phyloP scores from a whole-genome alignment of 1,140 invertebrate genomes.

The Zaprionus inermis region DNA sequence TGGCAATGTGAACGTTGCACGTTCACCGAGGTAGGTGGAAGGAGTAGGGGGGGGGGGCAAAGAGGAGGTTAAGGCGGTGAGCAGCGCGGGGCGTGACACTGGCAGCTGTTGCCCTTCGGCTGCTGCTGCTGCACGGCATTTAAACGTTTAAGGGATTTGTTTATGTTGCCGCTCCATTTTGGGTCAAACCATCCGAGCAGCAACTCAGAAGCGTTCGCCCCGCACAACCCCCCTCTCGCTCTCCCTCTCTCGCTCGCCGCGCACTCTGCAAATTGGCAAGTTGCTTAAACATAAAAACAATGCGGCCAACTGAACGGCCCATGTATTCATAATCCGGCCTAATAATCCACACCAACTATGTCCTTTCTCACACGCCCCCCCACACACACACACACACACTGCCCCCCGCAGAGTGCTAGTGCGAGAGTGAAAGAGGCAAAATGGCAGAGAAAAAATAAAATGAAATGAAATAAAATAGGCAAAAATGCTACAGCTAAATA shows the following conservation, averaged over 20 bases:
- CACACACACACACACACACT: neutral
- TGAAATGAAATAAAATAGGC: constrained; percentile 51
- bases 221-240: neutral
- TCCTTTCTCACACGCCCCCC: constrained; percentile 8
- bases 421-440: neutral
- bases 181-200: constrained; percentile 37
- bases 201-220: neutral
- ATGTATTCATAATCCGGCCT: constrained; percentile 80
- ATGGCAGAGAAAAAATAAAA: constrained; percentile 30
- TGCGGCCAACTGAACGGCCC: constrained; percentile 71
- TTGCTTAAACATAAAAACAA: constrained; percentile 76
- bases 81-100: constrained; percentile 36
- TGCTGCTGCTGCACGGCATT: constrained; percentile 60
- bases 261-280: constrained; percentile 64
- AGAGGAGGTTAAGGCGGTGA: neutral
- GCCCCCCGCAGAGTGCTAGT: too few relatives aligned
- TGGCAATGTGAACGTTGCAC: constrained; percentile 23
- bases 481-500: constrained; percentile 45
- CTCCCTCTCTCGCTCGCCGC: constrained; percentile 3
- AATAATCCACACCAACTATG: constrained; percentile 66
- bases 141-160: constrained; percentile 81
- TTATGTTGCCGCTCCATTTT: constrained; percentile 61
- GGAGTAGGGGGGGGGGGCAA: too few relatives aligned
- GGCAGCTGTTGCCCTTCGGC: constrained; percentile 61
- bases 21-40: too few relatives aligned